Percentiles rank a stretch among this genome's conserved stretches.
phyloP scores from a whole-genome alignment of 2,888 invertebrate species.

The Cyaniris semiargus region DNA sequence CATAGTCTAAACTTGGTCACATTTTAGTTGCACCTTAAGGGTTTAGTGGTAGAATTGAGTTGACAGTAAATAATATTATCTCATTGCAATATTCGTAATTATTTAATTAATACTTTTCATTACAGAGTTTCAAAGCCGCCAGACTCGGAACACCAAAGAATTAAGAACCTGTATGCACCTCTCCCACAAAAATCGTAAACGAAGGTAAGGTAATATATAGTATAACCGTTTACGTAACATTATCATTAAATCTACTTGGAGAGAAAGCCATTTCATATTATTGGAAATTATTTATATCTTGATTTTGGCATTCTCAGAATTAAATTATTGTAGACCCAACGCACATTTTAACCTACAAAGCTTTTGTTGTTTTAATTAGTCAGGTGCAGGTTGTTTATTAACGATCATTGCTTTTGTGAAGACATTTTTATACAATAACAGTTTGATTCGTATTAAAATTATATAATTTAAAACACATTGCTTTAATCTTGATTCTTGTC shows the following conservation, averaged over 20 bases:
- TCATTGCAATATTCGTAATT: no score
- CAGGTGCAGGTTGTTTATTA: no score
- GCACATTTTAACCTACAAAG: conserved; percentile 1
- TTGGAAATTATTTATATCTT: conserved; percentile 32
- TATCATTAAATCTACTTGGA: conserved; percentile 29
- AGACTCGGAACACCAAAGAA: neutral
- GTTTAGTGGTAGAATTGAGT: no score
- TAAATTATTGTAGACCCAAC: neutral
- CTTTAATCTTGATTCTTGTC: neutral
- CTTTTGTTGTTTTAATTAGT: neutral
- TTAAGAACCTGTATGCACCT: neutral
- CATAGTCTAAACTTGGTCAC: no score
- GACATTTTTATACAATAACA: neutral
- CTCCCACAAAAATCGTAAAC: neutral
- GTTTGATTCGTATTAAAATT: neutral
- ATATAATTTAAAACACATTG: no score
- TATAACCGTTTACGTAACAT: conserved; percentile 20
- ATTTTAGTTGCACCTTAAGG: no score
- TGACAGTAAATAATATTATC: no score
- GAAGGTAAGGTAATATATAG: neutral
- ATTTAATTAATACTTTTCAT: neutral
- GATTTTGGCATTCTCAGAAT: conserved; percentile 30
- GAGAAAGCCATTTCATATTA: conserved; percentile 30
- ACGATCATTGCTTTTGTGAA: no score
- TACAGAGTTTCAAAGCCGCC: neutral